phyloP scores from a whole-genome alignment of 2,113 vertebrate genomes.

The Eptatretus burgeri region DNA sequence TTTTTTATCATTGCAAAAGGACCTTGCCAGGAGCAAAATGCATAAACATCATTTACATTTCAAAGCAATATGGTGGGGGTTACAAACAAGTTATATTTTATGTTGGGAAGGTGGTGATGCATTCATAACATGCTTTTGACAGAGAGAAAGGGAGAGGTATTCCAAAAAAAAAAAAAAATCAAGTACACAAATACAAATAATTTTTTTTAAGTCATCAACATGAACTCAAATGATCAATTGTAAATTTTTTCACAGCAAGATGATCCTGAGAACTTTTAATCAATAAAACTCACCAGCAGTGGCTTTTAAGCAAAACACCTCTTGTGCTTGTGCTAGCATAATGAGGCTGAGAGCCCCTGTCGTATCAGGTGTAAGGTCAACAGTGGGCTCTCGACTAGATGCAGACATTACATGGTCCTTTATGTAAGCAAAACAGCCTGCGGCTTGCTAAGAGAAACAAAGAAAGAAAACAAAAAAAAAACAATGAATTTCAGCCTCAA shows the following conservation, averaged over 20 bases:
- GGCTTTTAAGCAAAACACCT: slow-evolving; percentile 91
- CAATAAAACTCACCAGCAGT: slow-evolving; percentile 35
- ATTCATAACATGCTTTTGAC: too few species aligned
- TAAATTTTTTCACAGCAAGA: slow-evolving; percentile 7
- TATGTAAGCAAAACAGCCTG: slow-evolving; percentile 75
- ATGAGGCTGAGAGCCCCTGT: slow-evolving; percentile 64
- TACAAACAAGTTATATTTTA: too few species aligned
- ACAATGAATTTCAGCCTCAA: background rate
- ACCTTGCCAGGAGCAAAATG: too few species aligned
- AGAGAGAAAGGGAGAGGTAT: too few species aligned
- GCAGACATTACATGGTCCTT: slow-evolving; percentile 82
- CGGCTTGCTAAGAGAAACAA: slow-evolving; percentile 36
- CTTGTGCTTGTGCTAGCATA: slow-evolving; percentile 93
- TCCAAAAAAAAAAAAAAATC: background rate
- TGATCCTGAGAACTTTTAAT: too few species aligned
- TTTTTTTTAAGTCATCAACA: background rate
- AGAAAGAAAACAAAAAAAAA: background rate
- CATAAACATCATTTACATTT: too few species aligned
- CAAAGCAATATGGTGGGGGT: too few species aligned
- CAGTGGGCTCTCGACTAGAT: slow-evolving; percentile 65
- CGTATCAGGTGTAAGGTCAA: slow-evolving; percentile 87
- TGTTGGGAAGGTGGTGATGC: too few species aligned
- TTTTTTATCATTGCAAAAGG: too few species aligned
- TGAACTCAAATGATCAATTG: background rate
- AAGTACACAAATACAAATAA: background rate